Conservation (phyloP, 2,888 invertebrate species). For the Auanema freiburgensis region DNA sequence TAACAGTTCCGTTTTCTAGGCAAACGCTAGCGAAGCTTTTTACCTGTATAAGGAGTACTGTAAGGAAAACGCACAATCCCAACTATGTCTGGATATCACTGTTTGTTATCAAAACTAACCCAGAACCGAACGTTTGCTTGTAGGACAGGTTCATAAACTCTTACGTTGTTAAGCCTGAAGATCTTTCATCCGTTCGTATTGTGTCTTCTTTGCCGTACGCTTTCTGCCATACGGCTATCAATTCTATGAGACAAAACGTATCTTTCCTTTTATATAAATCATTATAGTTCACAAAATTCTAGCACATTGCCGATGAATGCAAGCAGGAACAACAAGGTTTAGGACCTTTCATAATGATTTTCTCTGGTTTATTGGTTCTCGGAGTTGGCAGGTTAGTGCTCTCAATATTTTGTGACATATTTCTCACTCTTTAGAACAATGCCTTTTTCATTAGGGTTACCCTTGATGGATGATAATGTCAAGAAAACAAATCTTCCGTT, state of each 20-base stretch:
- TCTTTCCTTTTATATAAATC: slow-evolving; percentile 15
- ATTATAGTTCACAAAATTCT: slow-evolving; percentile 5
- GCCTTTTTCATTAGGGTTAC: slow-evolving; percentile 64
- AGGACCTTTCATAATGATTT: slow-evolving; percentile 62
- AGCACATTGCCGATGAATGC: slow-evolving; percentile 40
- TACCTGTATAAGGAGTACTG: not conserved
- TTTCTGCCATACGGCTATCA: slow-evolving; percentile 53
- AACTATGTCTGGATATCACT: not conserved
- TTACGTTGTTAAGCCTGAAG: slow-evolving; percentile 24
- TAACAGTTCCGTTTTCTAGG: not conserved
- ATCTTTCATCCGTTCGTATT: slow-evolving; percentile 34
- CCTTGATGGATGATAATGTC: slow-evolving; percentile 64
- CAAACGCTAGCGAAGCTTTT: not conserved
- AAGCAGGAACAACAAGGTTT: slow-evolving; percentile 41
- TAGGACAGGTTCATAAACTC: slow-evolving; percentile 25
- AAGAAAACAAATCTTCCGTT: slow-evolving; percentile 61
- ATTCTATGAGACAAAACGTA: slow-evolving; percentile 39
- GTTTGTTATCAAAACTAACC: not conserved
- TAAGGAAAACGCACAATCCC: not conserved
- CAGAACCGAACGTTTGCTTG: slow-evolving; percentile 1
- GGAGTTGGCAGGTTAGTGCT: slow-evolving; percentile 52
- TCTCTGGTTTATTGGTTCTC: slow-evolving; percentile 60
- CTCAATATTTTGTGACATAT: not conserved
- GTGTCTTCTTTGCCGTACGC: slow-evolving; percentile 51
- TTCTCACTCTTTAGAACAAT: slow-evolving; percentile 50